phyloP scores from a whole-genome alignment of 2,113 vertebrate genomes.

The Pandion haliaetus region DNA sequence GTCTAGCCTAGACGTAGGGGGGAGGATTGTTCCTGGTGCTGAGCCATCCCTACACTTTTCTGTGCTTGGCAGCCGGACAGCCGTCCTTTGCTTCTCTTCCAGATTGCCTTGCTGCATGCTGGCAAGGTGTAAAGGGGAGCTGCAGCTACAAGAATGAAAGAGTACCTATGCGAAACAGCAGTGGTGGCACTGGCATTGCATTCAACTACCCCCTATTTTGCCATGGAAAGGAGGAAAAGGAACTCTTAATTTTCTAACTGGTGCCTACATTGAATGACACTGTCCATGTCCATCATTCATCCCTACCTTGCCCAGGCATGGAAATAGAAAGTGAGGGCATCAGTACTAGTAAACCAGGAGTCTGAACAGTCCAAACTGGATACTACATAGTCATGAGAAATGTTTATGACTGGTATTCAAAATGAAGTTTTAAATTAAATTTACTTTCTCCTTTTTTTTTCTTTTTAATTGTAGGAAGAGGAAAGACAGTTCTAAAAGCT shows the following conservation, averaged over 20 bases:
- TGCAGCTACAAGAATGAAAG: neutral
- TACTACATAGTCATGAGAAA: neutral
- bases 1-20: neutral
- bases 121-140: neutral
- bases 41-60: neutral
- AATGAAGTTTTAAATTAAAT: neutral
- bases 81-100: neutral
- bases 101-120: neutral
- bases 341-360: neutral
- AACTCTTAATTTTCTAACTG: neutral
- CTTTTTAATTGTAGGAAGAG: neutral
- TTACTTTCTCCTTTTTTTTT: neutral
- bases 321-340: neutral
- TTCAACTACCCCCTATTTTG: neutral
- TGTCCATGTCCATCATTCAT: neutral
- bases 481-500: neutral
- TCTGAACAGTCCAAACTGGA: neutral
- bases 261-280: neutral
- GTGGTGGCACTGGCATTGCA: neutral
- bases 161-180: neutral
- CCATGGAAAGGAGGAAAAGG: neutral
- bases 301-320: neutral
- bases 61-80: accelerated
- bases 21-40: neutral
- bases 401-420: neutral